A percentile compares a stretch with the other conserved stretches of the same genome.
phyloP scores from a whole-genome alignment of 2,888 invertebrate genomes.

The Hartigia nigra region DNA sequence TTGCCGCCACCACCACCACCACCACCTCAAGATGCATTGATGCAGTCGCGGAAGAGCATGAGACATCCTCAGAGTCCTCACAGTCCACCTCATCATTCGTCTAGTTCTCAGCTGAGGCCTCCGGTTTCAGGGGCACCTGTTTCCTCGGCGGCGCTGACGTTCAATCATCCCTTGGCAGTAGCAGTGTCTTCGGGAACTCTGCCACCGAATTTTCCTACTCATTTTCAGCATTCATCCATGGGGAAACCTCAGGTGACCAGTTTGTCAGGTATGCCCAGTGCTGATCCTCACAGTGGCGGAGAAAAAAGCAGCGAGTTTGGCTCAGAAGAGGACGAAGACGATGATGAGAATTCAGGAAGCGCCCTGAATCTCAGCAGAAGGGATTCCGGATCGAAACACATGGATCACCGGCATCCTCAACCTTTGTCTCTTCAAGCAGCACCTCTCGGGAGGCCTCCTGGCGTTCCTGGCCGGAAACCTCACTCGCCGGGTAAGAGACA shows the following conservation, averaged over 20 bases:
- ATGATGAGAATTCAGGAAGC: slow-evolving; percentile 73
- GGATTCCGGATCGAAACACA: slow-evolving; percentile 48
- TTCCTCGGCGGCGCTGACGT: slow-evolving; percentile 55
- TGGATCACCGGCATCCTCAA: slow-evolving; percentile 40
- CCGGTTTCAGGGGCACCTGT: slow-evolving; percentile 53
- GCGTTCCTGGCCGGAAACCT: slow-evolving; percentile 72
- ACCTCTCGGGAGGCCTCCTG: slow-evolving; percentile 65
- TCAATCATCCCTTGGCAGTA: slow-evolving; percentile 57
- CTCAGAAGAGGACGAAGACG: slow-evolving; percentile 72
- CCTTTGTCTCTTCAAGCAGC: slow-evolving; percentile 65
- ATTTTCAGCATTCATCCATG: slow-evolving; percentile 44
- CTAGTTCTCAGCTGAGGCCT: slow-evolving; percentile 53
- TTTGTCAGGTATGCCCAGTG: slow-evolving; percentile 37
- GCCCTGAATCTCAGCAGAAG: slow-evolving; percentile 75
- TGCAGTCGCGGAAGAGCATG: slow-evolving; percentile 49
- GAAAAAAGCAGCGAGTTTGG: slow-evolving; percentile 69
- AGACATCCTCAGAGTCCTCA: slow-evolving; percentile 58
- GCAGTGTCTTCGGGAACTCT: slow-evolving; percentile 58
- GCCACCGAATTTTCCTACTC: slow-evolving; percentile 59
- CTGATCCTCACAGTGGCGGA: slow-evolving; percentile 55
- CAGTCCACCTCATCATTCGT: slow-evolving; percentile 52
- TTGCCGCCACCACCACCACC: slow-evolving; percentile 60
- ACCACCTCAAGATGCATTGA: slow-evolving; percentile 44
- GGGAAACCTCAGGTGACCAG: slow-evolving; percentile 41
- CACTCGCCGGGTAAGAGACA: slow-evolving; percentile 83